These are phyloP conservation scores for Atherinomorus stipes DNA, from an alignment of 2,113 vertebrate genomes.

Conservation along the genomic window DNA sequence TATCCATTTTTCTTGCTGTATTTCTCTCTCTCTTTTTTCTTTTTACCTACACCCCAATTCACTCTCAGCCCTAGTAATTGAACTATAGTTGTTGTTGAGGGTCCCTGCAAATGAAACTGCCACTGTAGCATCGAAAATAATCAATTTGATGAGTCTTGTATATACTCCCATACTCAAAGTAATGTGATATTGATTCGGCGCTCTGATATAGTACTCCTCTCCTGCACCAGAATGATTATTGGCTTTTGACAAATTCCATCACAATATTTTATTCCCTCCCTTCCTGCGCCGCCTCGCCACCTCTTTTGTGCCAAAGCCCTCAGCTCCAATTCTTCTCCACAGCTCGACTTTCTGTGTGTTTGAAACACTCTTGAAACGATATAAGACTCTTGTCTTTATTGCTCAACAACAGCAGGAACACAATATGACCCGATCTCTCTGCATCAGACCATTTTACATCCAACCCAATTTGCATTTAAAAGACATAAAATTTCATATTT, in stretches of 20 bases:
- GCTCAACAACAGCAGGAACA: slow-evolving; percentile 54
- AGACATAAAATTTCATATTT: slow-evolving; percentile 54
- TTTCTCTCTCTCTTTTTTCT: slow-evolving; percentile 29
- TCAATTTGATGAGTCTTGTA: slow-evolving; percentile 86
- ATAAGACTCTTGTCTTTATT: slow-evolving; percentile 50
- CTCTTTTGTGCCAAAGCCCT: slow-evolving; percentile 58
- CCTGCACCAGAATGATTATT: slow-evolving; percentile 79
- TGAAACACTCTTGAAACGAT: slow-evolving; percentile 36
- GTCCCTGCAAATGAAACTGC: slow-evolving; percentile 80
- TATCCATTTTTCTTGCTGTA: slow-evolving; percentile 79
- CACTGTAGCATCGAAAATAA: slow-evolving; percentile 85
- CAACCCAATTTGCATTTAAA: slow-evolving; percentile 71
- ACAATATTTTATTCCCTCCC: slow-evolving; percentile 59
- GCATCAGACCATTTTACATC: slow-evolving; percentile 55
- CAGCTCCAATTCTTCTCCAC: slow-evolving; percentile 28
- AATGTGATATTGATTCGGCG: slow-evolving; percentile 85
- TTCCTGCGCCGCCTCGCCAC: slow-evolving; percentile 19
- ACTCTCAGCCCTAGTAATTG: slow-evolving; percentile 75
- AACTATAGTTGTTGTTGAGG: slow-evolving; percentile 75
- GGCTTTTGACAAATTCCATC: slow-evolving; percentile 83
- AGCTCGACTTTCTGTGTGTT: slow-evolving; percentile 28
- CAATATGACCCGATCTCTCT: slow-evolving; percentile 63
- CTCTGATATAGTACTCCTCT: slow-evolving; percentile 79
- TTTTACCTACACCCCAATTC: slow-evolving; percentile 15
- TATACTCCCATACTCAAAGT: slow-evolving; percentile 84